Evolutionary conservation across 2,888 invertebrate species (phyloP), one percentile per base, ranked within the genome.

Genomic region (Melanargia galathea): DNA sequence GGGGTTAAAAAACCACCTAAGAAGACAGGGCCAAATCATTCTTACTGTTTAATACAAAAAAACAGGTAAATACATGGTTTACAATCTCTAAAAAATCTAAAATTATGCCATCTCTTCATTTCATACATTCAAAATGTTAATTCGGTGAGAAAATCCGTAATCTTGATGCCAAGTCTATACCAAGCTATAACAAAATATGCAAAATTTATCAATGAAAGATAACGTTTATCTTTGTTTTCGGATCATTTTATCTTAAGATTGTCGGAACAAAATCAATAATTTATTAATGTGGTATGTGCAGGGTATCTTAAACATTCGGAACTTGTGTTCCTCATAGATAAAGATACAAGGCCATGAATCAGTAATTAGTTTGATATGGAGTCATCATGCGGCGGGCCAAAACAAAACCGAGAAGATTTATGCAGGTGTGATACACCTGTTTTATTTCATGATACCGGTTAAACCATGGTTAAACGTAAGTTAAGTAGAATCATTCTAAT

Each of bases 341-440:
- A 70, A 70, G 67, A 66, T 66, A 66, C 70, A 70, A 67, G 70
- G 69, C 70, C 67, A 71, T 73, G 70, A 73, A 75, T 76, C 75
- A 71, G 73, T 76, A 74, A 76, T 75, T 72, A 70, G 70, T 66
- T 65, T 61, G 63, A 68, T 71, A 76, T 70, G 68, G 72, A 72
- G 74, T 74, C 70, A 73, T 75, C 71, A 73, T 33, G 55, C 26
- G 38, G 68, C 61, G 65, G 64, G 58, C 62, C 62, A 71, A 62
- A 72, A 70, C 66, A 68, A 71, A 71, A 71, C 61, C 56, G 65
- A 64, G 61, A 70, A 71, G 65, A 71, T 73, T 69, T 65, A 64
- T 71, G 71, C 77, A 76, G 73, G 76, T 76, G 74, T 65, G 63
- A 67, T 66, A 69, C 74, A 73, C 71, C 73, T 74, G 73, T 70